Conservation (phyloP, 2,113 vertebrate genomes). For the Diglossa brunneiventris region DNA sequence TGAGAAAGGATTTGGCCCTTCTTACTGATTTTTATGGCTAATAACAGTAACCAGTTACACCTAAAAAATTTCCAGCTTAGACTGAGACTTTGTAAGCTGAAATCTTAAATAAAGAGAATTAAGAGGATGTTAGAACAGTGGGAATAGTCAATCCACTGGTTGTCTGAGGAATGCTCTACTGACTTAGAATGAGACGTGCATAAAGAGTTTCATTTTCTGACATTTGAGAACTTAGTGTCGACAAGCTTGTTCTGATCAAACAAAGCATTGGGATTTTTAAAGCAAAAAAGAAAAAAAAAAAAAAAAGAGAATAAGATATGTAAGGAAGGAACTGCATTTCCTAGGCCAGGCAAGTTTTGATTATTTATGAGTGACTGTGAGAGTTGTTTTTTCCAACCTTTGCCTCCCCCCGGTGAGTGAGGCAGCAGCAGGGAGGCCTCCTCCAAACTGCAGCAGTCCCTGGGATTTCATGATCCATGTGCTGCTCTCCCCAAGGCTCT, state of each 20-base stretch:
- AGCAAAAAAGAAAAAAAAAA: background rate
- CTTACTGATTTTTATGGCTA: background rate
- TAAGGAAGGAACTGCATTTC: background rate
- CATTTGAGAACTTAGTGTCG: background rate
- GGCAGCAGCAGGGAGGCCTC: background rate
- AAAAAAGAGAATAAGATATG: background rate
- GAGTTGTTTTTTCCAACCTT: background rate
- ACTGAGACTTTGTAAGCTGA: background rate
- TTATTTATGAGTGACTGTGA: background rate
- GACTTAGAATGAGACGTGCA: background rate
- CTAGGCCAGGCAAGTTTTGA: background rate
- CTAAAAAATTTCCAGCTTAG: background rate
- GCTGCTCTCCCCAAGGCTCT: background rate
- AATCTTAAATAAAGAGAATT: background rate
- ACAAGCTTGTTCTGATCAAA: background rate
- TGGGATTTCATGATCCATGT: background rate
- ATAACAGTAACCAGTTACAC: background rate
- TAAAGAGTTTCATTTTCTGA: background rate
- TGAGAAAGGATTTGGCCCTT: background rate
- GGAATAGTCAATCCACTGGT: background rate
- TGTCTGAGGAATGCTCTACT: background rate
- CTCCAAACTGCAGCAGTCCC: background rate
- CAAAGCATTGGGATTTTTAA: background rate
- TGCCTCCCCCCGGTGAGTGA: background rate
- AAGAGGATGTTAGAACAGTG: background rate